Evolutionary conservation across 2,113 vertebrate genomes (phyloP).

Genomic region (Gambusia affinis): DNA sequence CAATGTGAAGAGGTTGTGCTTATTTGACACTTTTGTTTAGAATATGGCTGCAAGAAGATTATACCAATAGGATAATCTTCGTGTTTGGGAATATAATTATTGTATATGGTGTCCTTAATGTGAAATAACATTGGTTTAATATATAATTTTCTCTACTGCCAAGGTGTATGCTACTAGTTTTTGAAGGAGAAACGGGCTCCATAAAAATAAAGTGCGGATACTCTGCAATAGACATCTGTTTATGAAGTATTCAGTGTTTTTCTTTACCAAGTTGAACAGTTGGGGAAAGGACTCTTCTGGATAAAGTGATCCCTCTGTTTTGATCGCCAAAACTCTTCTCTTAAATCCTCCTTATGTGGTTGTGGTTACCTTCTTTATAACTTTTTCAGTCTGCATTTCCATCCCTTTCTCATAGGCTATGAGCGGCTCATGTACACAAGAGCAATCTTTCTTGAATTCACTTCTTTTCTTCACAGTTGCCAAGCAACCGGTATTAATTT

Average conservation of each 20-base stretch:
- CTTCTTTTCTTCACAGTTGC: slow-evolving; percentile 6
- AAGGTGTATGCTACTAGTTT: neutral
- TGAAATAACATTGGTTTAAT: neutral
- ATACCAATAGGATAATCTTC: no score
- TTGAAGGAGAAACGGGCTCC: neutral
- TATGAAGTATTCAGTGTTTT: neutral
- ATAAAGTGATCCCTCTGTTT: neutral
- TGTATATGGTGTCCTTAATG: no score
- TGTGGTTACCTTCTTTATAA: neutral
- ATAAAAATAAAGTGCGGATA: neutral
- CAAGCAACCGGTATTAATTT: slow-evolving; percentile 1
- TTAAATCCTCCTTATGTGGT: slow-evolving; percentile 12
- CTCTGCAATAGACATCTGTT: neutral
- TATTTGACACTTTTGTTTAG: no score
- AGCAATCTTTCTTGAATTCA: neutral
- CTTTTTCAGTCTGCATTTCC: neutral
- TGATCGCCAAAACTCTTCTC: neutral
- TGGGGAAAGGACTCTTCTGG: neutral
- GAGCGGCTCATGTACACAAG: neutral
- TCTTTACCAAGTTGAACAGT: neutral
- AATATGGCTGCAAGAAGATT: no score
- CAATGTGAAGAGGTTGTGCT: no score
- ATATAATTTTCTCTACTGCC: neutral
- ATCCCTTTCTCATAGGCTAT: neutral
- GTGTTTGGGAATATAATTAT: no score